phyloP scores from a whole-genome alignment of 2,113 vertebrate species.

The Cyanoramphus novaezelandiae region DNA sequence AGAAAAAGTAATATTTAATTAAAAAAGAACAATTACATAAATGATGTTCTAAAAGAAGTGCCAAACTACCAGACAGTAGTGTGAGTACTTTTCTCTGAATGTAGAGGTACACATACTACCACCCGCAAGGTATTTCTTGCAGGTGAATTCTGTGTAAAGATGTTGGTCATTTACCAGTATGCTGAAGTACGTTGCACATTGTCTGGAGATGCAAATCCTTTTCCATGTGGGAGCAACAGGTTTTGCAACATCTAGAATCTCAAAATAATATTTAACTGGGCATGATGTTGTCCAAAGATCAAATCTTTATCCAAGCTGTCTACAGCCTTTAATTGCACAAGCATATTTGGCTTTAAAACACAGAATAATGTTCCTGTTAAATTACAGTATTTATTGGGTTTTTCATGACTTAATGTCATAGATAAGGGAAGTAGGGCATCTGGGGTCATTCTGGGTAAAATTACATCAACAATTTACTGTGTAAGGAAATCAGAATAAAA shows the following conservation, averaged over 20 bases:
- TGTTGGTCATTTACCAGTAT: background rate
- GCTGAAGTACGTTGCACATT: background rate
- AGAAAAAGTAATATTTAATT: constrained; percentile 13
- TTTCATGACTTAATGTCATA: background rate
- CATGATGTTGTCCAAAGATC: background rate
- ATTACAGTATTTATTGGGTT: background rate
- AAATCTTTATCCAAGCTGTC: background rate
- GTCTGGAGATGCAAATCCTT: background rate
- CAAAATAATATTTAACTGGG: background rate
- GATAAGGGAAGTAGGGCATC: fast-evolving
- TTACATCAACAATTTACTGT: background rate
- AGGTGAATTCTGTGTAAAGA: background rate
- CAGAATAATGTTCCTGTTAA: background rate
- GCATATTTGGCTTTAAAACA: background rate
- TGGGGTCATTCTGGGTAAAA: background rate
- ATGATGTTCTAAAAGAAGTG: background rate
- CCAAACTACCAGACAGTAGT: background rate
- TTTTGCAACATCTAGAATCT: background rate
- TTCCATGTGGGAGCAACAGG: background rate
- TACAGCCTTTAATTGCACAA: background rate
- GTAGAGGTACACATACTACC: background rate
- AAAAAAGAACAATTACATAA: background rate
- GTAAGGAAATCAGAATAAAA: background rate
- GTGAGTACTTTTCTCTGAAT: background rate
- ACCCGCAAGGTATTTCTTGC: background rate